Base-by-base conservation (phyloP, 2,888 invertebrate genomes). In the Dryococelus australis region DNA sequence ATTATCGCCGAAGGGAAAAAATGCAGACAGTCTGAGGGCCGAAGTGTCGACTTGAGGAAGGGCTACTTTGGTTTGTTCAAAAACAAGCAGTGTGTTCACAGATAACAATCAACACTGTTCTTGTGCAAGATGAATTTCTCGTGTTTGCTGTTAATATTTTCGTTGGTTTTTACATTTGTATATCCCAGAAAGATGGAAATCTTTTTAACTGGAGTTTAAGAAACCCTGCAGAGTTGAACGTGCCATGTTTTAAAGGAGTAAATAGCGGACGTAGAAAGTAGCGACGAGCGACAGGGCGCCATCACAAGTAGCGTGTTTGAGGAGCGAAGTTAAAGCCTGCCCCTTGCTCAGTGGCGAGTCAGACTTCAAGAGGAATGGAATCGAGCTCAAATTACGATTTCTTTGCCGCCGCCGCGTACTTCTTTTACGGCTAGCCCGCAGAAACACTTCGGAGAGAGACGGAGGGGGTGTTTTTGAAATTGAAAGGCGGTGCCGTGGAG, bases 381-480 rank as follows among this genome's bases (percentile, higher is more conserved):
- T 65, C 65, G 65, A 65, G 65, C 65, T 65, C 65, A 65, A 65
- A 65, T 65, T 65, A 65, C 65, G 65, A 65, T 65, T 65, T 65
- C 65, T 65, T 65, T 65, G 1, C 65, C 65, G 13, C n/a, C 16
- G n/a, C 13, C 65, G 2, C n/a, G 24, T n/a, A 65, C n/a, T 65
- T 65, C 65, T n/a, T 65, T 65, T 8, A 65, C 65, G 65, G 65
- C 3, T 20, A 65, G 65, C 65, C 65, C 65, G 24, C 65, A 24
- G 65, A n/a, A 65, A 65, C 65, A 65, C 65, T 65, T 65, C 16
- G 65, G 24, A 65, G 65, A 1, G 65, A 24, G 65, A 65, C 6
- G n/a, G 65, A 24, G 24, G 65, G 65, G 10, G 2, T 8, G 6
- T 1, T 65, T 65, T 65, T 65, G 65, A 65, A 65, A 65, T 65